Evolutionary conservation across 2,888 invertebrate species (phyloP), one percentile per base, ranked within the genome.

Genomic region (Hipparchia sbordonii): DNA sequence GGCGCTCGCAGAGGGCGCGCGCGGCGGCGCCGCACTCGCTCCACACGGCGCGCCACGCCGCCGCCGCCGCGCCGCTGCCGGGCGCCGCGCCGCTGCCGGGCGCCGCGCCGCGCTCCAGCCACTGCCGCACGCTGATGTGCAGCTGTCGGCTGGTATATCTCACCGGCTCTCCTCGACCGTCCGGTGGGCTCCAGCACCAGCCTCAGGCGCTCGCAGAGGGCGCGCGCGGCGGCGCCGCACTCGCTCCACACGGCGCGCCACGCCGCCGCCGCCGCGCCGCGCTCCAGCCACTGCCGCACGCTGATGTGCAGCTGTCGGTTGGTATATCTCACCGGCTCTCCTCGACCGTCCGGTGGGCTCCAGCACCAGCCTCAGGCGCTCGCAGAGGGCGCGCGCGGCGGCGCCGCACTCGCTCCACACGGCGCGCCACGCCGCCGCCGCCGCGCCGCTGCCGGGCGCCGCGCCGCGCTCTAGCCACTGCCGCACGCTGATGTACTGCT

Each of bases 131-230:
- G 59, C 82, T 81, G 84, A 91, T 85, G 80, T 92, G 45, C 60
- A 8, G 6, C 48, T 48, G 8, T 7, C 6, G 6, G 8, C 0
- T 60, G 9, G 4, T 33, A 39, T 63, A 3, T 62, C 83, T 78
- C 48, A 94, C 94, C 94, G 23, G 94, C 97, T 52, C 98, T 94
- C 77, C 98, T 95, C 0, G 98, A 97, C 0, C 98, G 97, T 81
- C 98, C 97, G 0, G 99, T 98, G 0, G 99, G 99, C 87, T 99
- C 99, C 57, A 99, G 90, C 62, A 99, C 97, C 0, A 99, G 95
- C 63, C 99, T 94, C 74, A 99, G 94, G 80, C 99, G 97, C 87
- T 99, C 99, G 79, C 98, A 98, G 54, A 99, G 94, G 85, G 79
- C 93, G 78, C 81, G 94, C 54, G 92, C 89, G 0, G 87, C 85